These are phyloP conservation scores for Lagenorhynchus albirostris DNA, from an alignment of 2,113 vertebrate species.

Conservation along the genomic window DNA sequence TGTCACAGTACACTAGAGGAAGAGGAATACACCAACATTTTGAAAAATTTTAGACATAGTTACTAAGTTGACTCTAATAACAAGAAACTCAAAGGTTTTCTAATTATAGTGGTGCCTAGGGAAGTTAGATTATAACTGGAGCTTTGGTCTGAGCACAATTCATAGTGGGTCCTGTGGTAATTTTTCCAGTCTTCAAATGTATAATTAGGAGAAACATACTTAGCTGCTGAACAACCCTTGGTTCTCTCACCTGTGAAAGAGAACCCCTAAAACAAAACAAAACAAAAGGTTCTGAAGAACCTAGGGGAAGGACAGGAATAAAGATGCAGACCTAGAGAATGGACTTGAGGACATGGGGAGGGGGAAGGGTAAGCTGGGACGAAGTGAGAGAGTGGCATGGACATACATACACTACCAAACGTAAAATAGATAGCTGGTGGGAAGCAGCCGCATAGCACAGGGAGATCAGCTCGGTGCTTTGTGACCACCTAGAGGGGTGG, in stretches of 20 bases:
- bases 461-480: no score
- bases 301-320: no score
- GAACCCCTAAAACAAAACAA: background rate
- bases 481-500: no score
- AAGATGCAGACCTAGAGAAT: no score
- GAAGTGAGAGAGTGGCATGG: no score
- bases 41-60: background rate
- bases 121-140: background rate
- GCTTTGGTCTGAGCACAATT: background rate
- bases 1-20: background rate
- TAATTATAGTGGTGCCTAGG: background rate
- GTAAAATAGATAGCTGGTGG: no score
- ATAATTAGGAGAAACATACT: background rate
- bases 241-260: background rate
- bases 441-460: no score
- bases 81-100: background rate
- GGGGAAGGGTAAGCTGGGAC: no score
- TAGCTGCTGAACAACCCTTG: background rate
- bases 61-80: background rate
- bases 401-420: no score
- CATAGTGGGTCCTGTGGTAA: background rate
- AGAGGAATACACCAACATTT: background rate
- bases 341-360: no score
- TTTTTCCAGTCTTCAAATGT: background rate
- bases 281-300: no score